Evolutionary conservation across 1,140 invertebrate genomes (phyloP), one percentile per base, ranked within the genome.

Genomic region (Drosophila saltans): DNA sequence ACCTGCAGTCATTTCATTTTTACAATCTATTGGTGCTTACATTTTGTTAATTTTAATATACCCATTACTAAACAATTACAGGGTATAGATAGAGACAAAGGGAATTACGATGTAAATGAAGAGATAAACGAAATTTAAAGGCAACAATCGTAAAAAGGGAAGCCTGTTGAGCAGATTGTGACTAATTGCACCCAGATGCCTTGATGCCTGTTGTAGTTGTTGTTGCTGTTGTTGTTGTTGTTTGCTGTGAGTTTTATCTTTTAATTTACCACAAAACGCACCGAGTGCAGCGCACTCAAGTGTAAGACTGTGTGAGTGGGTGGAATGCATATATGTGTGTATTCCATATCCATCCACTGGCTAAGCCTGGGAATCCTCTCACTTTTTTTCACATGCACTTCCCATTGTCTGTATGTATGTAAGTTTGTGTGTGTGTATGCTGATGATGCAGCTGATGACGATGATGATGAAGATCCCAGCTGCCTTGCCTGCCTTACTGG

Each of bases 231-330:
- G 70, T 62, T 43, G 64, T 39, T 65, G 62, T 56, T 33, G 69
- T 58, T 58, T 57, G 33, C 73, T 63, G 75, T 66, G 66, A 77
- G 74, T 72, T 79, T 78, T 88, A 88, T 88, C 83, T 88, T 88
- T 88, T 88, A 82, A 88, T 88, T 88, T 88, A 79, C 79, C 78
- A 82, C 76, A 86, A 88, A 88, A 88, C 83, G 83, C 83, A 88
- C 73, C 69, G 82, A 82, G 77, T 80, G 75, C 69, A 69, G 67
- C 7, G 66, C 24, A 24, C 63, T 52, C 56, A 36, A 52, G 21
- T 52, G 45, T 52, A 52, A 43, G 21, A 40, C 10, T 57, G 40
- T 61, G 64, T 61, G 43, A 43, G 55, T 48, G 28, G 71, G 41
- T 61, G 48, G 73, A 69, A 66, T 52, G 41, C 45, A 63, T 64